Evolutionary conservation across 1,140 invertebrate species (phyloP).

Genomic region (Eriosoma lanigerum): DNA sequence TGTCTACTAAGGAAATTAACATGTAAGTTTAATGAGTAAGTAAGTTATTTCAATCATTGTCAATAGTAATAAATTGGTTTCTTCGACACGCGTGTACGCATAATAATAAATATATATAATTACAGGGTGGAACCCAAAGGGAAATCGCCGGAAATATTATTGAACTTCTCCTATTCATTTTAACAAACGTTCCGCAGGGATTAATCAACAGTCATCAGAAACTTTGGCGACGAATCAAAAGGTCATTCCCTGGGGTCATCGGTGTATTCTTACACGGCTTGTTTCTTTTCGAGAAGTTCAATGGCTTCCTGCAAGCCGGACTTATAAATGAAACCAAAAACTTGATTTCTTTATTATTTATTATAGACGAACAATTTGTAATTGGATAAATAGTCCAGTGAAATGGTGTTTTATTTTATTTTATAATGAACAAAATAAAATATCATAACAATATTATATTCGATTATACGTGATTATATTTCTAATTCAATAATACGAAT

Average conservation of each 20-base stretch:
- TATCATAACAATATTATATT: too few species aligned
- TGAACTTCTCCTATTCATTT: not conserved
- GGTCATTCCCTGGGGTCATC: conserved; percentile 29
- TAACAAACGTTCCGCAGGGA: conserved; percentile 25
- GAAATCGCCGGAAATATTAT: conserved; percentile 19
- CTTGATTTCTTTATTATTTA: not conserved
- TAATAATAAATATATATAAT: too few species aligned
- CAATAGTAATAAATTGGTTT: not conserved
- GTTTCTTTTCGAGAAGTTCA: conserved; percentile 16
- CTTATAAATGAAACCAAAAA: conserved; percentile 15
- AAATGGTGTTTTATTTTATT: too few species aligned
- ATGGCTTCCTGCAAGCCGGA: conserved; percentile 1
- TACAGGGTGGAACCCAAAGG: not conserved
- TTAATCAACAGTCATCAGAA: conserved; percentile 40
- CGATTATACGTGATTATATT: too few species aligned
- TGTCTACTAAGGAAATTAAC: not conserved
- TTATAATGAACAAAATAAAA: too few species aligned
- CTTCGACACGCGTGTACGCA: not conserved
- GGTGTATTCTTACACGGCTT: conserved; percentile 34
- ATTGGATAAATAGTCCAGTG: conserved; percentile 19
- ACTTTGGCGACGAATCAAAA: conserved; percentile 48
- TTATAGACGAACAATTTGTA: conserved; percentile 35
- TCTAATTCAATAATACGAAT: too few species aligned
- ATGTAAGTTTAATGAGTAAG: not conserved
- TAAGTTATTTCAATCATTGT: not conserved